Evolutionary conservation across 2,888 invertebrate genomes (phyloP).

Genomic region (Phytoseiulus persimilis): DNA sequence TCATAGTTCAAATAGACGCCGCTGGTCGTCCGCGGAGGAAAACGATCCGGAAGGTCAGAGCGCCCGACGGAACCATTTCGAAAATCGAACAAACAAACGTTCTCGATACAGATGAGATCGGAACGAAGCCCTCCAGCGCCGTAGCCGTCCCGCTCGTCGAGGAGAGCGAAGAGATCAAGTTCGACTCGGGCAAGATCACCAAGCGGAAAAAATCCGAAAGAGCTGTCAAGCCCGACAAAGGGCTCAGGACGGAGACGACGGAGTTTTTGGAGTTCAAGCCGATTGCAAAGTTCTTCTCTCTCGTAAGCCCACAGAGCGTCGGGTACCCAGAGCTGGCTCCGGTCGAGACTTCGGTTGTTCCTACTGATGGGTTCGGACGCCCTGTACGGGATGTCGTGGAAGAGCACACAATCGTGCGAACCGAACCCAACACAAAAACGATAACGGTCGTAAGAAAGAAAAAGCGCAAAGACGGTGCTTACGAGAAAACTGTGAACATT

Average conservation of each 20-base stretch:
- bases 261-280: slow-evolving; percentile 16
- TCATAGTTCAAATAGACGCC: not conserved
- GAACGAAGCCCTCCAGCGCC: not conserved
- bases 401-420: not conserved
- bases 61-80: not conserved
- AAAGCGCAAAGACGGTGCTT: slow-evolving; percentile 15
- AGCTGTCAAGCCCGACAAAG: not conserved
- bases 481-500: not conserved
- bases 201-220: not conserved
- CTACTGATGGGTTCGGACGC: not conserved
- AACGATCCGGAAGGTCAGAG: not conserved
- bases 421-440: not conserved
- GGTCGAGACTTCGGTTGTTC: not conserved
- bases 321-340: not conserved
- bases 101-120: not conserved
- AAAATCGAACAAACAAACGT: not conserved
- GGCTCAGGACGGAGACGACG: not conserved
- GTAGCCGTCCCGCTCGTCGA: not conserved
- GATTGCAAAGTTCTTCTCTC: not conserved
- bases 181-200: slow-evolving; percentile 8
- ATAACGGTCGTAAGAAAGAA: not conserved
- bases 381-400: slow-evolving; percentile 8
- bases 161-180: not conserved
- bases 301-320: not conserved
- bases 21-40: not conserved